Evolutionary conservation across 2,797 vertebrate genomes (phyloP), one percentile per base, ranked within the genome.

Genomic region (Morelia viridis): DNA sequence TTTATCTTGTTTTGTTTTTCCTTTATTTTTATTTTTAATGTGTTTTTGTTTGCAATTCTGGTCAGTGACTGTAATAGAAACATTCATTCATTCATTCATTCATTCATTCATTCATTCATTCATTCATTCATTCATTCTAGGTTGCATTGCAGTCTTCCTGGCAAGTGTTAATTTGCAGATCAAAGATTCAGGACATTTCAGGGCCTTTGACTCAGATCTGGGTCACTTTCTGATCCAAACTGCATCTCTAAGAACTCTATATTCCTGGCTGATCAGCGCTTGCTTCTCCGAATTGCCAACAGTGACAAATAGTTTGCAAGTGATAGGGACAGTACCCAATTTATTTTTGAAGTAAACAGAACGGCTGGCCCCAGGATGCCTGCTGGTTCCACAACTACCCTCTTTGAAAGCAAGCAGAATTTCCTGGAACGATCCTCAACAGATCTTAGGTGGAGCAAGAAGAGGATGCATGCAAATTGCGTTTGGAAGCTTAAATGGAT

Each of bases 401-500:
- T 57, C 17, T 85, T 65, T 24, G 17, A 46, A 46, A 46, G 13
- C 5, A 24, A 13, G 57, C 3, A 8, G 28, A 10, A 12, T 57
- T 85, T 92, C 61, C 22, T 57, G 15, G 87, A 88, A 60, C 46
- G 31, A 65, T 12, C 31, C 24, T 64, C 61, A 57, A 15, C 26
- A 19, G 26, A 35, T 46, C 57, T 85, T 71, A 68, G 91, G 35
- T 80, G 19, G 62, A 85, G 64, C n/a, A 28, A 3, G 28, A 41
- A 83, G 31, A 60, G 71, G 60, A 83, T 28, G 12, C 71, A 10
- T 92, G 80, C 80, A 85, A 89, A 92, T 92, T 89, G 68, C 58
- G 26, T 19, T 58, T 71, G 80, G 80, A 85, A 89, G 35, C 87
- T 92, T 85, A 60, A 89, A 89, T 60, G 84, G 91, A 92, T 92